Evolutionary conservation across 1,140 invertebrate genomes (phyloP).

Genomic region (Macrotrachela quadricornifera): DNA sequence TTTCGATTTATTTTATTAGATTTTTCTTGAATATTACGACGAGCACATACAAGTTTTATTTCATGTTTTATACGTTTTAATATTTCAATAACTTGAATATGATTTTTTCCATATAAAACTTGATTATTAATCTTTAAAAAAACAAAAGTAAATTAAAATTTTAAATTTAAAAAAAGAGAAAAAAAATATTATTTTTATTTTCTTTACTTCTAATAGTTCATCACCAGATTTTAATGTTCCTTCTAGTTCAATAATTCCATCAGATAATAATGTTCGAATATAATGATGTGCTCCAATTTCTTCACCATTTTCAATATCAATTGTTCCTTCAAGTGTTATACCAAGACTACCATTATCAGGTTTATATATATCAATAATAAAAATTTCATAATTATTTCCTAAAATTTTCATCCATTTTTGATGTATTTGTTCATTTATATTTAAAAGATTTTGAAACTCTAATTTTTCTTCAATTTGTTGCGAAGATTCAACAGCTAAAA

Average conservation of each 20-base stretch:
- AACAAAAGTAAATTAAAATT: slow-evolving; percentile 13
- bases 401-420: slow-evolving; percentile 59
- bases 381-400: slow-evolving; percentile 59
- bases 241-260: slow-evolving; percentile 82
- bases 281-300: slow-evolving; percentile 31
- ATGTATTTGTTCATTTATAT: background rate
- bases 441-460: background rate
- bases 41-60: background rate
- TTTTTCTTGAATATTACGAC: background rate
- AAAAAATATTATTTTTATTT: slow-evolving; percentile 82
- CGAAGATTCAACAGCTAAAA: slow-evolving; percentile 47
- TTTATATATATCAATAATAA: slow-evolving; percentile 37
- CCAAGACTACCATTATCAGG: slow-evolving; percentile 57
- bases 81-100: too few relatives aligned
- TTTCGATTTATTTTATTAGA: too few relatives aligned
- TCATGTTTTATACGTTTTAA: too few relatives aligned
- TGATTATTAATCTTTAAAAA: background rate
- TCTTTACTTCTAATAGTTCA: slow-evolving; percentile 63
- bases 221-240: slow-evolving; percentile 57
- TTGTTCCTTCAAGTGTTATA: slow-evolving; percentile 84
- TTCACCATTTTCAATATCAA: slow-evolving; percentile 51
- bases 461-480: slow-evolving; percentile 37
- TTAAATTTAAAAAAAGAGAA: slow-evolving; percentile 41
- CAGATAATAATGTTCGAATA: slow-evolving; percentile 62
- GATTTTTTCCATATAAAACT: too few relatives aligned